phyloP scores from a whole-genome alignment of 2,888 invertebrate genomes.

The Liodrosophila aerea region DNA sequence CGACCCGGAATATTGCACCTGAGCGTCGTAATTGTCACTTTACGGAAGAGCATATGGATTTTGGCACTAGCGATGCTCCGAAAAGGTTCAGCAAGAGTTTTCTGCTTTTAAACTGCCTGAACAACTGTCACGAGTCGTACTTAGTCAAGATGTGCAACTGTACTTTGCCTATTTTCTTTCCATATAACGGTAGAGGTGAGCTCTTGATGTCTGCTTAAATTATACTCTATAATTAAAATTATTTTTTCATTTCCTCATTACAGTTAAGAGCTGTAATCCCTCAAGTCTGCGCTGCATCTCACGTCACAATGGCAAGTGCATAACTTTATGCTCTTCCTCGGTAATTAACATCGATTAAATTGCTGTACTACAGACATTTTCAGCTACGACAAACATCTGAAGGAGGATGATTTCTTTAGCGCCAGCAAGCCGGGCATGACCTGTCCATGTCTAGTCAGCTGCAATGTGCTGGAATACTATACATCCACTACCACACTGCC shows the following conservation, averaged over 20 bases:
- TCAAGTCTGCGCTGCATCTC: slow-evolving; percentile 74
- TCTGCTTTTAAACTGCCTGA: slow-evolving; percentile 73
- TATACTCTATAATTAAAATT: no score
- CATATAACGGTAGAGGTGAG: slow-evolving; percentile 58
- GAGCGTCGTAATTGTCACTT: slow-evolving; percentile 76
- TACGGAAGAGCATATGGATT: slow-evolving; percentile 50
- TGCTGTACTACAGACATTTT: slow-evolving; percentile 65
- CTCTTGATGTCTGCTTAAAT: background rate
- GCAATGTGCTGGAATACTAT: slow-evolving; percentile 75
- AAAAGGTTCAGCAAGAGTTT: slow-evolving; percentile 48
- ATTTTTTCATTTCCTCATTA: background rate
- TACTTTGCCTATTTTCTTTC: slow-evolving; percentile 74
- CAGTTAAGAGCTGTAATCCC: slow-evolving; percentile 61
- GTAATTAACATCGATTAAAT: background rate
- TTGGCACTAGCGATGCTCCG: slow-evolving; percentile 48
- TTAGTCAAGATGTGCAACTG: slow-evolving; percentile 78
- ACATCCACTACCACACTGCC: slow-evolving; percentile 67
- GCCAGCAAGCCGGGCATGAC: slow-evolving; percentile 77
- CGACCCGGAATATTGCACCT: slow-evolving; percentile 61
- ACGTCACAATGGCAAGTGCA: slow-evolving; percentile 68
- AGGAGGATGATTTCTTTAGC: slow-evolving; percentile 74
- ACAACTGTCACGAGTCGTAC: slow-evolving; percentile 78
- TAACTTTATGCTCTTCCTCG: background rate
- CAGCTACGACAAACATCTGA: slow-evolving; percentile 72
- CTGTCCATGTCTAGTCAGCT: slow-evolving; percentile 78